Evolutionary conservation across 2,797 vertebrate species (phyloP).

Genomic region (Valencia hispanica): DNA sequence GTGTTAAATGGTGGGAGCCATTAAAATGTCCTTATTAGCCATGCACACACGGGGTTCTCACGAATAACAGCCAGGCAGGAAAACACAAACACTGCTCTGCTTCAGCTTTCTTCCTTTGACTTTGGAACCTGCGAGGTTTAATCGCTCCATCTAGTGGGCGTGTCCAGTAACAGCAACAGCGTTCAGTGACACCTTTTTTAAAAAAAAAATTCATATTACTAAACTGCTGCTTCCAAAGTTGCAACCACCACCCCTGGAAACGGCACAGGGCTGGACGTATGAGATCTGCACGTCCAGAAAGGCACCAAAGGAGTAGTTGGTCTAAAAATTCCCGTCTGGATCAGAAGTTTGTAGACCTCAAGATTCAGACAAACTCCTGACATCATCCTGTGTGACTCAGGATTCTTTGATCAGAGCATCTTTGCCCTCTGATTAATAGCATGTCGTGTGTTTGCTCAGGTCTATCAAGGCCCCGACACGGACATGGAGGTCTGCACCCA

Average conservation of each 20-base stretch:
- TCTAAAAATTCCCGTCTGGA: not conserved
- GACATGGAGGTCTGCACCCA: conserved; percentile 84
- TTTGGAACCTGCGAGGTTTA: conserved; percentile 10
- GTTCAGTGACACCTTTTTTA: not conserved
- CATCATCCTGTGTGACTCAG: not conserved
- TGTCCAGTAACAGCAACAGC: not conserved
- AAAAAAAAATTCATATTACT: no score
- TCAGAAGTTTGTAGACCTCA: not conserved
- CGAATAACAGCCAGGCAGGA: not conserved
- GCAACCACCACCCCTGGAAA: not conserved
- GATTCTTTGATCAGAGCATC: not conserved
- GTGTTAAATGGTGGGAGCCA: not conserved
- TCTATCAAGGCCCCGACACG: conserved; percentile 83
- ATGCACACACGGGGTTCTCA: no score
- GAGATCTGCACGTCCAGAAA: not conserved
- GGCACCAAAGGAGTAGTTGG: not conserved
- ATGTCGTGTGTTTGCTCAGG: conserved; percentile 66
- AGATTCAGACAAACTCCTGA: not conserved
- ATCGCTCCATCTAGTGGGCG: conserved; percentile 56
- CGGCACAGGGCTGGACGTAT: not conserved
- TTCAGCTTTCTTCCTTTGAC: not conserved
- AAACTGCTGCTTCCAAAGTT: not conserved
- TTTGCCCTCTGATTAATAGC: not conserved
- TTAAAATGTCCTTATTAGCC: not conserved
- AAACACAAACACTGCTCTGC: not conserved